Base-by-base conservation (phyloP, 2,797 vertebrate genomes). In the Parotocinclus haroldoi region DNA sequence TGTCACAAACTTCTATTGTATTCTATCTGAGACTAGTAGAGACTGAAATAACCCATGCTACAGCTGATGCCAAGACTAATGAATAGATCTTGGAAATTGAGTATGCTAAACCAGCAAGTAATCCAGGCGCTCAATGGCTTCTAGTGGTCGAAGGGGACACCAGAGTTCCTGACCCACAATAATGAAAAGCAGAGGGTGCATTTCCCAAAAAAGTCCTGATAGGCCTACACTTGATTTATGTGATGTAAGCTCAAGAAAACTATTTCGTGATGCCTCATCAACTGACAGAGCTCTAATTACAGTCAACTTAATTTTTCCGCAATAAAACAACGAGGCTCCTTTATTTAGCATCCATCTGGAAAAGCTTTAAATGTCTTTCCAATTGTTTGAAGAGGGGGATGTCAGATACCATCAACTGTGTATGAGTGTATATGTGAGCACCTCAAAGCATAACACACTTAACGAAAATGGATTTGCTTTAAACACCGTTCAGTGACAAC, bases 311-410 rank as follows among this genome's bases (percentile, higher is more conserved):
- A 55, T 82, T 81, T 79, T 27, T 72, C 78, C 77, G 78, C 69
- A 51, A 63, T 74, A 63, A 77, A 87, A 86, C 84, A 82, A 82
- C 50, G 69, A 79, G 76, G 61, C 68, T 80, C 64, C 79, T 83
- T 84, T 82, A 52, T 80, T 79, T 27, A 27, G 5, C 27, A 27
- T 27, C 27, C 27, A 27, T 87, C 84, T 89, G 87, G 84, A 88
- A 86, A 77, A 77, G 80, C 79, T 87, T 86, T 84, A 84, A 79
- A 76, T 54, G 56, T 76, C 49, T 69, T 76, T 81, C 67, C 71
- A 77, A 27, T 27, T 5, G 62, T 58, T 18, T 73, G 50, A 63
- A 45, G 39, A 10, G 66, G 48, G 53, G 48, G 19, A 66, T 60
- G 63, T 27, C 27, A 27, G 27, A 27, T 2, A 27, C 27, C 27